Conservation (phyloP, 1,140 invertebrate species). For the Cataglyphis hispanica region DNA sequence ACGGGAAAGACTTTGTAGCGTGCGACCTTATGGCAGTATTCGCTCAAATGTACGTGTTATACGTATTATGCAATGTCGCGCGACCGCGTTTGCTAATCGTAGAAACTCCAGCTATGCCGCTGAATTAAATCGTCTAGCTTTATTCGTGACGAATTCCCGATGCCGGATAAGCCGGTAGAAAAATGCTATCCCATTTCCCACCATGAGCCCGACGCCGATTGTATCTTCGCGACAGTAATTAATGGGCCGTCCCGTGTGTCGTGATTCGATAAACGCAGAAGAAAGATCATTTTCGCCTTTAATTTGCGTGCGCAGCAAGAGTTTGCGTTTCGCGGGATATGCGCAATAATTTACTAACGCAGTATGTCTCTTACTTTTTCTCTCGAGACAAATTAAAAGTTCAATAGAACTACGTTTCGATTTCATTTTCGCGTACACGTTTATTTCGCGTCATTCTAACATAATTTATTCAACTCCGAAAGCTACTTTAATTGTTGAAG, state of each 20-base stretch:
- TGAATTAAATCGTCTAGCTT: slow-evolving; percentile 71
- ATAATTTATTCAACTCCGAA: slow-evolving; percentile 25
- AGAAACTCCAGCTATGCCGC: slow-evolving; percentile 10
- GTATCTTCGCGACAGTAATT: slow-evolving; percentile 37
- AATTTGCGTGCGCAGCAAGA: slow-evolving; percentile 22
- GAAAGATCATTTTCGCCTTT: slow-evolving; percentile 50
- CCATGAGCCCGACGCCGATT: neutral
- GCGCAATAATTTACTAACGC: neutral
- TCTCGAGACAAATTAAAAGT: neutral
- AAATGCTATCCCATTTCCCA: slow-evolving; percentile 59
- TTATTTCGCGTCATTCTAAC: slow-evolving; percentile 9
- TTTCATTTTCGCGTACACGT: neutral
- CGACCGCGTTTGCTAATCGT: slow-evolving; percentile 48
- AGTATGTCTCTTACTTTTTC: too few species aligned
- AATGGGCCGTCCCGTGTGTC: slow-evolving; percentile 44
- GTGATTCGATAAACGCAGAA: slow-evolving; percentile 53
- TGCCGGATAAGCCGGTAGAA: slow-evolving; percentile 39
- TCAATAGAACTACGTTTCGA: slow-evolving; percentile 14
- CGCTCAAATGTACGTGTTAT: too few species aligned
- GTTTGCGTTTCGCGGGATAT: neutral
- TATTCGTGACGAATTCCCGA: slow-evolving; percentile 55
- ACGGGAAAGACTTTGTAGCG: slow-evolving; percentile 24
- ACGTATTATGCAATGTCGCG: neutral
- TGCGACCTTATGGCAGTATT: neutral
- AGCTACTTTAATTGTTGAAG: slow-evolving; percentile 37